Percentiles rank a stretch among this genome's conserved stretches.
Conservation (phyloP, 2,113 vertebrate genomes). For the Campylorhamphus procurvoides region DNA sequence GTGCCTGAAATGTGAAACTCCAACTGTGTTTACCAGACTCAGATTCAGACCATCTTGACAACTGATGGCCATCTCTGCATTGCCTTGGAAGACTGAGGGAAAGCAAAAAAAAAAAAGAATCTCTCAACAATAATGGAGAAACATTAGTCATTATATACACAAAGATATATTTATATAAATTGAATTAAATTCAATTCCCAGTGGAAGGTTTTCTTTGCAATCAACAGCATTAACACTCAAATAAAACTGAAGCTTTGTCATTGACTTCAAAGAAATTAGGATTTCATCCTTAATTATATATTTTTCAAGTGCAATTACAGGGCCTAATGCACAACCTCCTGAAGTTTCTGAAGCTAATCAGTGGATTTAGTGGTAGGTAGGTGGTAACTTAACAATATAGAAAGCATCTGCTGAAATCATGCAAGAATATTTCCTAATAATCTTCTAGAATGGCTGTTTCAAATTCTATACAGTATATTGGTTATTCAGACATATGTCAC, state of each 20-base stretch:
- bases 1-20: background rate
- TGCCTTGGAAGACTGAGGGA: background rate
- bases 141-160: background rate
- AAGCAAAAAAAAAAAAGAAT: background rate
- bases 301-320: background rate
- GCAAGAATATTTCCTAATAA: background rate
- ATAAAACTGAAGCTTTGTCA: background rate
- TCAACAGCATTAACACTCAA: background rate
- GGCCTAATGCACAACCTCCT: background rate
- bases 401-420: background rate
- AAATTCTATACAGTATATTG: background rate
- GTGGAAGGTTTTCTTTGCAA: background rate
- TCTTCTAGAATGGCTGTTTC: background rate
- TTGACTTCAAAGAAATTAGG: background rate
- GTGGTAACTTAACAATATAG: background rate
- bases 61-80: background rate
- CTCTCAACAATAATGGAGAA: background rate
- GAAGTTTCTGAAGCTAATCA: background rate
- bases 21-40: background rate
- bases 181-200: background rate
- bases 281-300: background rate
- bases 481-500: background rate
- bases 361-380: background rate
- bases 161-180: background rate
- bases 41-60: background rate